phyloP scores from a whole-genome alignment of 2,113 vertebrate genomes.

The Rhinoptilus africanus region DNA sequence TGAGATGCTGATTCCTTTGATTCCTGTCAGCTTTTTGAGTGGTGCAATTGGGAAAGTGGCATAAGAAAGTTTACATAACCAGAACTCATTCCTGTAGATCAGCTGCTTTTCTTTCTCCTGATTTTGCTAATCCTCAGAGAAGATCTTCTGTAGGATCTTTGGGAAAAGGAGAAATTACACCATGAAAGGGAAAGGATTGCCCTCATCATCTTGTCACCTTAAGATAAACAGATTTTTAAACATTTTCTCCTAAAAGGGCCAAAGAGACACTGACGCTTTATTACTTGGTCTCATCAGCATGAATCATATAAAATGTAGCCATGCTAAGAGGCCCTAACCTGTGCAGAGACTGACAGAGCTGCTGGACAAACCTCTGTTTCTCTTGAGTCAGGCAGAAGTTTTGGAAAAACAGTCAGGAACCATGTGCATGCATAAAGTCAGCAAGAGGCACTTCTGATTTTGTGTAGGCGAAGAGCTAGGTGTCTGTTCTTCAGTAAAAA shows the following conservation, averaged over 20 bases:
- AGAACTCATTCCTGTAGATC: not conserved
- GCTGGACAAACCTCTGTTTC: not conserved
- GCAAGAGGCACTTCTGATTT: not conserved
- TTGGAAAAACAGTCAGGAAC: not conserved
- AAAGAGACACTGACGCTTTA: not conserved
- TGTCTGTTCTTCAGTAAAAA: not conserved
- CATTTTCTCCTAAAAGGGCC: not conserved
- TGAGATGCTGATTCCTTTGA: not conserved
- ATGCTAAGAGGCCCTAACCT: not conserved
- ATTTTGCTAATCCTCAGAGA: not conserved
- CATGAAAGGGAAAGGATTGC: not conserved
- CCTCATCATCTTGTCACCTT: not conserved
- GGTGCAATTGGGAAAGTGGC: not conserved
- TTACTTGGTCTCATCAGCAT: not conserved
- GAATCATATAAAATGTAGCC: not conserved
- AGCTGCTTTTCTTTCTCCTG: not conserved
- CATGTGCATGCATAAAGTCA: not conserved
- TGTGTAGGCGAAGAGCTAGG: not conserved
- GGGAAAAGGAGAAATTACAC: not conserved
- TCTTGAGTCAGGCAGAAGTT: not conserved
- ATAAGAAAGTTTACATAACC: not conserved
- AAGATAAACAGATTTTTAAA: not conserved
- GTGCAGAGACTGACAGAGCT: not conserved
- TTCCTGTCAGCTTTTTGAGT: not conserved
- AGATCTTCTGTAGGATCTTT: not conserved